Evolutionary conservation across 2,113 vertebrate species (phyloP).

Genomic region (Odobenus rosmarus): DNA sequence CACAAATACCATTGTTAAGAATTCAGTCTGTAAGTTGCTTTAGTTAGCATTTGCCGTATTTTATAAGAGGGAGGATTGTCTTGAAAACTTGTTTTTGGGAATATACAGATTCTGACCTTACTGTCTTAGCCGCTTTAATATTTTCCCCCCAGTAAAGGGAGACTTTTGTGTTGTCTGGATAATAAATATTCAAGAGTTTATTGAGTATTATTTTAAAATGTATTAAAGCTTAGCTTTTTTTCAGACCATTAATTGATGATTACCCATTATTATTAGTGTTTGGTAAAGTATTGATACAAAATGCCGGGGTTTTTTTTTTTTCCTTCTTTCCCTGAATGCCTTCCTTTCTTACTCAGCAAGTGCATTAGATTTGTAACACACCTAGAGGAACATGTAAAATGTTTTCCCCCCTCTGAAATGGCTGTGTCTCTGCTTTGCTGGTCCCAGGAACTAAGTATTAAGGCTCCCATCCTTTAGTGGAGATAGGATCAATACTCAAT

Average conservation of each 20-base stretch:
- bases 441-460: neutral
- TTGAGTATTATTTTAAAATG: conserved; percentile 35
- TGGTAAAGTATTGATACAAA: neutral
- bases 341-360: conserved; percentile 1
- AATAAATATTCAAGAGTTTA: conserved; percentile 25
- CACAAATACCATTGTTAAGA: neutral
- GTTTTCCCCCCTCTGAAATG: neutral
- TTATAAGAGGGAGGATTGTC: neutral
- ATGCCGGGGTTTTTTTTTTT: neutral
- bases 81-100: conserved; percentile 44
- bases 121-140: neutral
- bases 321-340: neutral
- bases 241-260: neutral
- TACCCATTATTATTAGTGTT: conserved; percentile 31
- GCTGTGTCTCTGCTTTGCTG: neutral
- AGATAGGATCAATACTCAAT: neutral
- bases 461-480: neutral
- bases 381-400: neutral
- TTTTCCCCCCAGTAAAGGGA: neutral
- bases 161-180: neutral
- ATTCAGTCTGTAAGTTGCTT: conserved; percentile 23
- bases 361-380: conserved; percentile 14
- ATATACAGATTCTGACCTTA: conserved; percentile 34
- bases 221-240: conserved; percentile 9
- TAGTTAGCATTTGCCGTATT: neutral